Percentiles rank a stretch among this genome's conserved stretches.
phyloP scores from a whole-genome alignment of 1,140 invertebrate species.

The Periplaneta americana region DNA sequence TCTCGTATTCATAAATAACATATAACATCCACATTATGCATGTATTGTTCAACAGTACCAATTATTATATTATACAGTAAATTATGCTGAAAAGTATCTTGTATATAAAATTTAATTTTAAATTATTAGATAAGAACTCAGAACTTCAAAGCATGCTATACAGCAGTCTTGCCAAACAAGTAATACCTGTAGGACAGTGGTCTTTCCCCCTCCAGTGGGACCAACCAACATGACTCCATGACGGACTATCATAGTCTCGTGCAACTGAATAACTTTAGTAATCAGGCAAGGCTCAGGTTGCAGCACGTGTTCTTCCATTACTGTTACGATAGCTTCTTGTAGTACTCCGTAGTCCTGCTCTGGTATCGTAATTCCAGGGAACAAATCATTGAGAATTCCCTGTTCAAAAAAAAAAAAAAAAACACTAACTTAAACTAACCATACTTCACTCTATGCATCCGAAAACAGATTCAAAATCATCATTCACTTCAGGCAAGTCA shows the following conservation, averaged over 20 bases:
- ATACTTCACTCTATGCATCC: too few relatives aligned
- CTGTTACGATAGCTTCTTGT: conserved; percentile 47
- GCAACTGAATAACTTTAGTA: conserved; percentile 76
- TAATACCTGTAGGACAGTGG: conserved; percentile 55
- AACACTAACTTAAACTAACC: not conserved
- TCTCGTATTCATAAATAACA: too few relatives aligned
- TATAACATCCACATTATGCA: too few relatives aligned
- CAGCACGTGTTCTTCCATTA: conserved; percentile 46
- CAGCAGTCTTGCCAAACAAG: too few relatives aligned
- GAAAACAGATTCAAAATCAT: too few relatives aligned
- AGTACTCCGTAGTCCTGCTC: conserved; percentile 72
- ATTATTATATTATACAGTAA: too few relatives aligned
- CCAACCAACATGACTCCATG: conserved; percentile 94
- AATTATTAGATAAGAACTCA: too few relatives aligned
- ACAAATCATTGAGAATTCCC: conserved; percentile 85
- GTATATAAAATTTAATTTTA: too few relatives aligned
- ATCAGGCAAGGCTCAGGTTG: conserved; percentile 58
- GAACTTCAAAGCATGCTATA: too few relatives aligned
- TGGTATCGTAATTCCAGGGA: conserved; percentile 76
- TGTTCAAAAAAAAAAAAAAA: conserved; percentile 30
- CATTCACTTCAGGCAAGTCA: too few relatives aligned
- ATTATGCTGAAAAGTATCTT: too few relatives aligned
- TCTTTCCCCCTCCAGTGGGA: conserved; percentile 78
- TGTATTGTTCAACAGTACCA: too few relatives aligned
- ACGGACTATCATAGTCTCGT: conserved; percentile 88